Percentiles rank a stretch among this genome's conserved stretches.
These are phyloP conservation scores for Jordanella pulchra DNA, from an alignment of 2,797 vertebrate species.

Conservation along the genomic window DNA sequence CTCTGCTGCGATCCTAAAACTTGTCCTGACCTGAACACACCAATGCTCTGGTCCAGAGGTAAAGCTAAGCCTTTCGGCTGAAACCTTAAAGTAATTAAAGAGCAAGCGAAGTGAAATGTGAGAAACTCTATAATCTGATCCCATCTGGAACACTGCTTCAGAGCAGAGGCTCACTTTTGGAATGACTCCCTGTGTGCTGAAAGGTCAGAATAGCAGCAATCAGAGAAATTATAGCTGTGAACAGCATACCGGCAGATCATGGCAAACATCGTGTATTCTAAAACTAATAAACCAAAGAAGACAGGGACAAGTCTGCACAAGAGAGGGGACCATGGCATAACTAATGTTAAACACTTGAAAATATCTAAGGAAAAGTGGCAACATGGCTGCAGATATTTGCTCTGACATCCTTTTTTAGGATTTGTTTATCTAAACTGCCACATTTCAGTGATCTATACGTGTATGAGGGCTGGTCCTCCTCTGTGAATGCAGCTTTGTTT, in stretches of 20 bases:
- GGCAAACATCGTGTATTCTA: slow-evolving; percentile 54
- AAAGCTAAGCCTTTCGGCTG: slow-evolving; percentile 53
- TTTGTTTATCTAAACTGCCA: slow-evolving; percentile 20
- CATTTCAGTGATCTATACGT: slow-evolving; percentile 4
- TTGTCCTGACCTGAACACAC: slow-evolving; percentile 47
- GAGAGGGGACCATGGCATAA: slow-evolving; percentile 25
- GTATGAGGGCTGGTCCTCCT: slow-evolving; percentile 22
- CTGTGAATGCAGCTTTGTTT: slow-evolving; percentile 74
- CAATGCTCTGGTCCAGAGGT: slow-evolving; percentile 58
- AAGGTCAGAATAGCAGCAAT: slow-evolving; percentile 46
- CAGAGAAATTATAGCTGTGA: slow-evolving; percentile 38
- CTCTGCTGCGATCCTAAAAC: slow-evolving; percentile 40
- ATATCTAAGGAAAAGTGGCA: slow-evolving; percentile 24
- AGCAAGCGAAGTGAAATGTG: slow-evolving; percentile 66
- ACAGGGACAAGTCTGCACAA: slow-evolving; percentile 69
- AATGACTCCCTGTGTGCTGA: slow-evolving; percentile 19
- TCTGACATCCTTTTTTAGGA: slow-evolving; percentile 2
- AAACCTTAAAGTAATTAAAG: slow-evolving; percentile 70
- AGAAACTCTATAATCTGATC: slow-evolving; percentile 58
- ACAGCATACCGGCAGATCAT: slow-evolving; percentile 30
- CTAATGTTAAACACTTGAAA: slow-evolving; percentile 23
- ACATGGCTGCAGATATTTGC: slow-evolving; percentile 22
- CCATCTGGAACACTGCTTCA: slow-evolving; percentile 35
- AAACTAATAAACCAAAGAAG: slow-evolving; percentile 57
- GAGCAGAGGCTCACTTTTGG: slow-evolving; percentile 33